Base-by-base conservation (phyloP, 2,797 vertebrate genomes). In the Halcyon leucocephala region DNA sequence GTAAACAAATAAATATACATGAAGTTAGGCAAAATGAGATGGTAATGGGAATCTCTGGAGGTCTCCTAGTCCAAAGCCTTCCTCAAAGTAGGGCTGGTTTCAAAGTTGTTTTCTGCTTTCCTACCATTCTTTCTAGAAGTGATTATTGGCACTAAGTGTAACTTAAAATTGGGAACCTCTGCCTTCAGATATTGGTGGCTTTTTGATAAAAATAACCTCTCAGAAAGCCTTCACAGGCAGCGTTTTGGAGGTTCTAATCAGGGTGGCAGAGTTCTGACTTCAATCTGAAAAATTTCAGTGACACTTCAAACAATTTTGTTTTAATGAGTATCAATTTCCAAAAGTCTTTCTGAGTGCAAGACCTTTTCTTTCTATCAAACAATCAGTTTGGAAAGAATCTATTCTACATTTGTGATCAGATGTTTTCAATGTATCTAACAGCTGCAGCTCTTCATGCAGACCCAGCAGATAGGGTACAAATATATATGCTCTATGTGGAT, bases 101-200 rank as follows among this genome's bases (percentile, higher is more conserved):
- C 1, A 2, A 48, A 72, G 8, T 3, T 64, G 9, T 54, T 17
- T 42, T 77, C 18, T 64, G 12, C 21, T 86, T 74, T 86, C 28
- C 26, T 60, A 6, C 10, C 0, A 2, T 13, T 78, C 17, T 64
- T 78, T 71, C 17, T 57, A 29, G 12, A 52, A 81, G 33, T 31
- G 4, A 35, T 64, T 22, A 13, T 9, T 65, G 12, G 12, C 20
- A 62, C 14, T 51, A 67, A 78, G 17, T 3, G 4, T 20, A 80
- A 70, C 2, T 49, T 44, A 19, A 78, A 74, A 28, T 6, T 39
- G 4, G 19, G 58, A 77, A 70, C 3, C 2, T 73, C 31, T 90
- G 8, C 28, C 6, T 91, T 79, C 21, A 26, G 7, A 3, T 35
- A 35, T 0, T 0, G 5, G 16, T 14, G 9, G 1, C 7, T 77